These are phyloP conservation scores for Ophiothrix spiculata DNA, from an alignment of 35 echinoderm and acorn worm species.

Conservation along the genomic window DNA sequence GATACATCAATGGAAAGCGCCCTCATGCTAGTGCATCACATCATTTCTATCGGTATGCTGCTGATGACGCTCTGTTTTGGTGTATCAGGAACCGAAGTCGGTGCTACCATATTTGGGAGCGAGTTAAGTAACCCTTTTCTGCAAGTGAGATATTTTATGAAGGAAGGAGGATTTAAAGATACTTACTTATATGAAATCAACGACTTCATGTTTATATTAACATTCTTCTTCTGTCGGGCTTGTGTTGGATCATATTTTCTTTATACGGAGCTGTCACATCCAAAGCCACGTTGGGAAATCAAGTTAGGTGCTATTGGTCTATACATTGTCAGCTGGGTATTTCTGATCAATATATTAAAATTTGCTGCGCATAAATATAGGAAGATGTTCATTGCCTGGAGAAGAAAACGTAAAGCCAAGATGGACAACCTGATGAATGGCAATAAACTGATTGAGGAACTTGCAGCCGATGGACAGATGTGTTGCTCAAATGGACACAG, in stretches of 20 bases:
- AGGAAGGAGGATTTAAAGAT: constrained; percentile 48
- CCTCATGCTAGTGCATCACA: constrained; percentile 79
- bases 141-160: constrained; percentile 83
- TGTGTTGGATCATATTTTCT: constrained; percentile 61
- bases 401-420: background rate
- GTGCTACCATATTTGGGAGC: constrained; percentile 73
- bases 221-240: constrained; percentile 64
- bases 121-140: constrained; percentile 87
- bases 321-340: constrained; percentile 72
- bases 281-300: constrained; percentile 50
- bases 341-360: constrained; percentile 44
- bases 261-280: constrained; percentile 59
- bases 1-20: constrained; percentile 41
- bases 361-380: constrained; percentile 76
- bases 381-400: constrained; percentile 46
- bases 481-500: background rate
- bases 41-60: constrained; percentile 68
- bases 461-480: background rate
- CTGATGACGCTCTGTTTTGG: constrained; percentile 34
- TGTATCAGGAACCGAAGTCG: constrained; percentile 77
- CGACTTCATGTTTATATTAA: constrained; percentile 72
- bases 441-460: background rate
- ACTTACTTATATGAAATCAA: constrained; percentile 76
- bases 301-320: constrained; percentile 61
- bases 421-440: background rate